Conservation (phyloP, 2,113 vertebrate genomes). For the Canis aureus region DNA sequence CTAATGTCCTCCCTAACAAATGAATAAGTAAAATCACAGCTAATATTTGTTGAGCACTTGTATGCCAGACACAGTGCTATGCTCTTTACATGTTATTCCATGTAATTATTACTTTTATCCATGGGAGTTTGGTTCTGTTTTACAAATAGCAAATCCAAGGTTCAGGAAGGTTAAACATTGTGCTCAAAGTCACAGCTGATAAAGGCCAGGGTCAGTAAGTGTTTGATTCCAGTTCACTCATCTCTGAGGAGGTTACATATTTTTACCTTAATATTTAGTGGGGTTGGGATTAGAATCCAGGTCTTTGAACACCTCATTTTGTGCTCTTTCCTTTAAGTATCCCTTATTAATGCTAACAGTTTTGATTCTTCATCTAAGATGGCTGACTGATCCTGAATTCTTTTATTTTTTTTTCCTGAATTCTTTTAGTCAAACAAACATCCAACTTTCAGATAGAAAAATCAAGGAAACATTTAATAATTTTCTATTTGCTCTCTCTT, state of each 20-base stretch:
- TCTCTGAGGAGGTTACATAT: not conserved
- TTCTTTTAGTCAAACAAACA: slow-evolving; percentile 49
- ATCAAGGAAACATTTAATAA: not conserved
- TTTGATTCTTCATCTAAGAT: slow-evolving; percentile 22
- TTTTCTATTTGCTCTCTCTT: slow-evolving; percentile 27
- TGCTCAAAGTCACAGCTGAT: not conserved
- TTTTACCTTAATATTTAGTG: not conserved
- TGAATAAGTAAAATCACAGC: not conserved
- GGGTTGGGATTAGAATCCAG: not conserved
- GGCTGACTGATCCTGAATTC: not conserved
- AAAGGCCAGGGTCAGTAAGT: not conserved
- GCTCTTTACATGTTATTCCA: not conserved
- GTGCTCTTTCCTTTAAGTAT: not conserved
- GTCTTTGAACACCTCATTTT: not conserved
- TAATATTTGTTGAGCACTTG: not conserved
- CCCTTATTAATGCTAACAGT: not conserved
- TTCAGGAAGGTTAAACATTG: not conserved
- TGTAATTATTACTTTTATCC: slow-evolving; percentile 7
- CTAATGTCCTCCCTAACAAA: not conserved
- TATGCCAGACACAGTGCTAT: not conserved
- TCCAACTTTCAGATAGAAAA: slow-evolving; percentile 22
- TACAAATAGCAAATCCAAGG: not conserved
- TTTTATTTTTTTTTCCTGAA: not conserved
- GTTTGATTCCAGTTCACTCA: not conserved
- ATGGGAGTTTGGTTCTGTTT: slow-evolving; percentile 1